Conservation (phyloP, 2,888 invertebrate species). For the Eledone cirrhosa region DNA sequence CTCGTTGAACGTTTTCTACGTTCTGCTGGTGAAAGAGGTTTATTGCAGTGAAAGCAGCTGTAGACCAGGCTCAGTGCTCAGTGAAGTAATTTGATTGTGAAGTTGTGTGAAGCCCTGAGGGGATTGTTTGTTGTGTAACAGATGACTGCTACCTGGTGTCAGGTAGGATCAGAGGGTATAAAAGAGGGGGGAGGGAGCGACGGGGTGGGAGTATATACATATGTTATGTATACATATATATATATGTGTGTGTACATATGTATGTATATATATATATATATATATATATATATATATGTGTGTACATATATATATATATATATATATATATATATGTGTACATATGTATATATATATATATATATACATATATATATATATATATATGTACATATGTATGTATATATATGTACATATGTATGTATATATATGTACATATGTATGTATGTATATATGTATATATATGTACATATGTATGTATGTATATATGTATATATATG, state of each 20-base stretch:
- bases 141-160: too few species aligned
- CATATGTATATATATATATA: not conserved
- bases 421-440: not conserved
- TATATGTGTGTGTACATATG: not conserved
- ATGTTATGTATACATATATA: not conserved
- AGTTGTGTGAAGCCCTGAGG: too few species aligned
- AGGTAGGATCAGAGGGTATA: too few species aligned
- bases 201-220: too few species aligned
- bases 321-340: not conserved
- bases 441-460: slow-evolving; percentile 1
- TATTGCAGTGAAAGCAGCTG: too few species aligned
- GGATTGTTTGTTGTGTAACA: too few species aligned
- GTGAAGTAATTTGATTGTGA: too few species aligned
- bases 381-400: slow-evolving; percentile 1
- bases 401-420: not conserved
- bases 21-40: too few species aligned
- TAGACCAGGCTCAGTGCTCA: too few species aligned
- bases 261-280: not conserved
- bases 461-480: not conserved
- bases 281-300: not conserved
- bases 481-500: not conserved
- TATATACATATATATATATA: not conserved
- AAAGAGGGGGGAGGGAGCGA: too few species aligned
- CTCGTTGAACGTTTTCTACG: too few species aligned
- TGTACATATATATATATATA: not conserved